A percentile compares a stretch with the other conserved stretches of the same genome.
These are phyloP conservation scores for Hypselothyrea guttata DNA, from an alignment of 2,888 invertebrate genomes.

Conservation along the genomic window DNA sequence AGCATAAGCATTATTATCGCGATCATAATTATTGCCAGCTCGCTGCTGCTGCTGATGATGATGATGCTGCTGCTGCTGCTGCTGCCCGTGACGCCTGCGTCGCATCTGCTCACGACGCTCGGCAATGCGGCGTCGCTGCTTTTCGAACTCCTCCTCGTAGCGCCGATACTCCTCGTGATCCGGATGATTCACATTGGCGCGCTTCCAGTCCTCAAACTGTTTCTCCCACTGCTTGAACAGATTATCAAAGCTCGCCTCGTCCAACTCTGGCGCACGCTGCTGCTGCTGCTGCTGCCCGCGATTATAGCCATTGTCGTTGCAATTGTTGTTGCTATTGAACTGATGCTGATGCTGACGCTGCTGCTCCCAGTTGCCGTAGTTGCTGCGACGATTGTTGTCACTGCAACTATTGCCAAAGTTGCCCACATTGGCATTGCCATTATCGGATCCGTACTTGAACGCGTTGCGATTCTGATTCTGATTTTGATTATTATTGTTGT, in stretches of 20 bases:
- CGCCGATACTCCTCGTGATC: constrained; percentile 92
- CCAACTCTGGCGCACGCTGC: constrained; percentile 85
- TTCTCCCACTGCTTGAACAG: constrained; percentile 96
- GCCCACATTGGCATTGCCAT: neutral
- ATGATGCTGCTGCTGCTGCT: constrained; percentile 7
- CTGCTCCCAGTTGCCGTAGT: constrained; percentile 30
- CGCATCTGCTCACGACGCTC: constrained; percentile 93
- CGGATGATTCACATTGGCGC: constrained; percentile 94
- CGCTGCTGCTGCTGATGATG: constrained; percentile 5
- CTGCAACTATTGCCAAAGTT: constrained; percentile 22
- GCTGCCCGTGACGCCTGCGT: constrained; percentile 81
- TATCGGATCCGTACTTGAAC: constrained; percentile 14
- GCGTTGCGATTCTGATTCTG: constrained; percentile 28
- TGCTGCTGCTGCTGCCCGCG: constrained; percentile 87
- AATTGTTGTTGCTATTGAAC: constrained; percentile 14
- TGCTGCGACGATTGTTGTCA: constrained; percentile 21
- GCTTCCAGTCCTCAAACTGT: constrained; percentile 95
- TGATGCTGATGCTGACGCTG: constrained; percentile 27
- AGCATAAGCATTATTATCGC: too few relatives aligned
- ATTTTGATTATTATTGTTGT: constrained; percentile 18
- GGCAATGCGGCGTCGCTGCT: constrained; percentile 89
- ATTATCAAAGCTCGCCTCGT: constrained; percentile 93
- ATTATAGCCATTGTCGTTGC: constrained; percentile 22
- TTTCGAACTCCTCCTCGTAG: constrained; percentile 94
- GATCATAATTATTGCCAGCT: too few relatives aligned